phyloP scores from a whole-genome alignment of 2,113 vertebrate genomes.

The Falco punctatus region DNA sequence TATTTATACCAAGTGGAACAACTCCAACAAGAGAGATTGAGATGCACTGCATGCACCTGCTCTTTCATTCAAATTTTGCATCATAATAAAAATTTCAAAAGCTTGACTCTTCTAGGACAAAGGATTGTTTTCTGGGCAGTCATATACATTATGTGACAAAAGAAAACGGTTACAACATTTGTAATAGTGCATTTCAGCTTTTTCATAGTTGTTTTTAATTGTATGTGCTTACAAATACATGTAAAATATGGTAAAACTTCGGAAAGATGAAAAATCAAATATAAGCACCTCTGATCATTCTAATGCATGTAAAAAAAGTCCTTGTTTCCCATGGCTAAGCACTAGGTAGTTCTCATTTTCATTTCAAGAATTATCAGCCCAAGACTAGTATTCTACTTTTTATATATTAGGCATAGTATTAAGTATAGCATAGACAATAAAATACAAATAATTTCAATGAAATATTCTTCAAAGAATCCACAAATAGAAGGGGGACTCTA shows the following conservation, averaged over 20 bases:
- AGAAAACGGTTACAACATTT: neutral
- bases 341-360: neutral
- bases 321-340: neutral
- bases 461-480: neutral
- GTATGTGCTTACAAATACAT: neutral
- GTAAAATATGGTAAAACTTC: neutral
- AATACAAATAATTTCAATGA: neutral
- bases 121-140: neutral
- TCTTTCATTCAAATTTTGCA: conserved; percentile 25
- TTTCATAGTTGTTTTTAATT: neutral
- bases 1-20: conserved; percentile 30
- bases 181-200: neutral
- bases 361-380: neutral
- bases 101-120: neutral
- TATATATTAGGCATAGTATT: neutral
- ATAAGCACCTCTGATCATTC: neutral
- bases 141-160: neutral
- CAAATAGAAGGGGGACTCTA: neutral
- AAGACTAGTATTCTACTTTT: neutral
- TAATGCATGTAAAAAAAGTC: neutral
- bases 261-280: neutral
- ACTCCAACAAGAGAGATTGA: conserved; percentile 27
- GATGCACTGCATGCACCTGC: neutral
- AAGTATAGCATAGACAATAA: neutral
- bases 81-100: conserved; percentile 48